Base-by-base conservation (phyloP, 2,888 invertebrate species). In the Parascotia fuliginaria region DNA sequence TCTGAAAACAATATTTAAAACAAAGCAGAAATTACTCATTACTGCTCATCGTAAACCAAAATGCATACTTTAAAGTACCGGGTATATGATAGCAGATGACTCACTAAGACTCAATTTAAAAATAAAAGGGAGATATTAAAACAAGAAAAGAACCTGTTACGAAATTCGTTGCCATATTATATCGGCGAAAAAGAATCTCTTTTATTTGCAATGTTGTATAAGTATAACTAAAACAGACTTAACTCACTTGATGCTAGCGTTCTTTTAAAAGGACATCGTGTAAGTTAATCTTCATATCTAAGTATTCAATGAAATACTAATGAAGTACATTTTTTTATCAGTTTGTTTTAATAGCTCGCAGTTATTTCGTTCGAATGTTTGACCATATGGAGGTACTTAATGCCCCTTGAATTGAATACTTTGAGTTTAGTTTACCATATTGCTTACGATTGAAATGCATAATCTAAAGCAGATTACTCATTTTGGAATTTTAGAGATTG, bases 281-380 rank as follows among this genome's bases (percentile, higher is more conserved):
- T 38, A 53, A 7, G 24, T 24, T 7, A 28, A 31, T 11, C 9
- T 52, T 52, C 36, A 59, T 51, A 55, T 48, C 55, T 45, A 52
- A 58, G 59, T 55, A 62, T 60, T 55, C 48, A 45, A 51, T 41
- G 52, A 58, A 63, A 63, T 45, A 62, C 58, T 62, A 58, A 64
- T 64, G 63, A 58, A 66, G 50, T 34, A 41, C 29, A 64, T 54
- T 37, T 54, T 41, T 64, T 27, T 34, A 50, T 50, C 41, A 55
- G 34, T 54, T 55, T 48, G 31, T 37, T 27, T 39, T 46, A 55
- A 66, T 55, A 58, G n/a, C 51, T 4, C 39, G 11, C 3, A 11
- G 38, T 14, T 33, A 40, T 43, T 58, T 55, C 48, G 5, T 44
- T 19, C 12, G 14, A 2, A 22, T 29, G 24, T 45, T 38, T 5